Evolutionary conservation across 2,797 vertebrate genomes (phyloP), one percentile per base, ranked within the genome.

Genomic region (Muscicapa comitata): DNA sequence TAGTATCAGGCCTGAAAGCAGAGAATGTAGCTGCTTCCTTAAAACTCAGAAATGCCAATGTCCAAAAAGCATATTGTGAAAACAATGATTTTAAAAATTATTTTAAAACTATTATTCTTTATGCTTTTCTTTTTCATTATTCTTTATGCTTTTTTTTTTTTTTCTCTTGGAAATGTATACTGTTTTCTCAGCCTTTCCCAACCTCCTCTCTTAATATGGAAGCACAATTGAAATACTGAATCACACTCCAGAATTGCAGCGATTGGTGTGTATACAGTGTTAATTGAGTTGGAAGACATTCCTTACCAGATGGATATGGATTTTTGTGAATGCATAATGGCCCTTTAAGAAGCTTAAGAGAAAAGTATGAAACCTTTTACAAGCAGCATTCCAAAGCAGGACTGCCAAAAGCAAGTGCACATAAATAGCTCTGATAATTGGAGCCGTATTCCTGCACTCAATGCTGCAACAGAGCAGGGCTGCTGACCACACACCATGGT

Each of bases 391-490:
- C 95, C 94, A 81, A 94, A 88, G 94, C 68, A 90, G 91, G 86
- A 86, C 94, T 96, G 96, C 95, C 95, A 96, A 97, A 96, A 97
- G 96, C 94, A 94, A 96, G 92, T 70, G 85, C 81, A 94, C 89
- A 92, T 95, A 96, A 97, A 97, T 95, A 96, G 96, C 90, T 95
- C 59, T 89, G 84, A 94, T 91, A 95, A 93, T 80, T 90, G 88
- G 89, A 91, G 85, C 63, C 4, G 54, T 95, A 63, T 62, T 89
- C 66, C 82, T 93, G 87, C 80, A 23, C 90, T 86, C 85, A 66
- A 6, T 68, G 58, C 82, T 87, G 81, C 26, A 9, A 35, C 66
- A 47, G 80, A 68, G 78, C 53, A 35, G 65, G 57, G 48, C 70
- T 91, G 71, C 53, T 74, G 92, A 62, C 78, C 88, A 45, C 2